These are phyloP conservation scores for Girardinichthys multiradiatus DNA, from an alignment of 2,113 vertebrate species.

Conservation along the genomic window DNA sequence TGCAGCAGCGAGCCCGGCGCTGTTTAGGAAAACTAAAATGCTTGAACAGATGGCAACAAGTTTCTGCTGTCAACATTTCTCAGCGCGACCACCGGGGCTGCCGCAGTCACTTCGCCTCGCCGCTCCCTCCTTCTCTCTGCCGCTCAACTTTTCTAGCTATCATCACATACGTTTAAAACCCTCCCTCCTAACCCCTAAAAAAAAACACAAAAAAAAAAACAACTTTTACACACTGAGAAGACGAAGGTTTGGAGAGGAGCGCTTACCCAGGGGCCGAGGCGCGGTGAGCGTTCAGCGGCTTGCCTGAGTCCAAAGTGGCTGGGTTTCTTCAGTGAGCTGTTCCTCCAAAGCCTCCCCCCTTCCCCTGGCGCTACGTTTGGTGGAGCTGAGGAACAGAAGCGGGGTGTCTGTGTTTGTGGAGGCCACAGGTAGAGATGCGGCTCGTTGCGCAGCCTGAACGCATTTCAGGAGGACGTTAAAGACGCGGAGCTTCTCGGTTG, in stretches of 20 bases:
- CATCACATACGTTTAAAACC: neutral
- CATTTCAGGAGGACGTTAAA: constrained; percentile 44
- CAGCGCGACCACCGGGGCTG: constrained; percentile 25
- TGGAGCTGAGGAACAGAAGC: neutral
- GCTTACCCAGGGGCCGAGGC: constrained; percentile 9
- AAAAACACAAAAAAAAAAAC: neutral
- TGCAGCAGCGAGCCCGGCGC: neutral
- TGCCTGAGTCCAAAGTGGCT: constrained; percentile 34
- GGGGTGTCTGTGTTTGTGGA: neutral
- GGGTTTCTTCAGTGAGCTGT: constrained; percentile 7
- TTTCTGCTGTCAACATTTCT: constrained; percentile 35
- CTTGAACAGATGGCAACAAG: constrained; percentile 58
- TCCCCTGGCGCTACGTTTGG: neutral
- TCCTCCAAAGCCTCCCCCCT: neutral
- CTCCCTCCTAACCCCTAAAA: no score
- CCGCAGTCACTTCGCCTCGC: constrained; percentile 30
- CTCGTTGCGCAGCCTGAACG: constrained; percentile 33
- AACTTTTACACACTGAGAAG: constrained; percentile 37
- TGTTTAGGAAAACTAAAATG: neutral
- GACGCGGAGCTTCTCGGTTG: constrained; percentile 25
- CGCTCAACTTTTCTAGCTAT: constrained; percentile 37
- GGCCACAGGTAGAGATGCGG: neutral
- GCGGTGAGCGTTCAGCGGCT: constrained; percentile 34
- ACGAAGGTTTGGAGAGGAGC: constrained; percentile 6
- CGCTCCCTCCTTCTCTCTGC: neutral